A percentile compares a stretch with the other conserved stretches of the same genome.
phyloP scores from a whole-genome alignment of 2,888 invertebrate species.

The Ceriagrion tenellum region DNA sequence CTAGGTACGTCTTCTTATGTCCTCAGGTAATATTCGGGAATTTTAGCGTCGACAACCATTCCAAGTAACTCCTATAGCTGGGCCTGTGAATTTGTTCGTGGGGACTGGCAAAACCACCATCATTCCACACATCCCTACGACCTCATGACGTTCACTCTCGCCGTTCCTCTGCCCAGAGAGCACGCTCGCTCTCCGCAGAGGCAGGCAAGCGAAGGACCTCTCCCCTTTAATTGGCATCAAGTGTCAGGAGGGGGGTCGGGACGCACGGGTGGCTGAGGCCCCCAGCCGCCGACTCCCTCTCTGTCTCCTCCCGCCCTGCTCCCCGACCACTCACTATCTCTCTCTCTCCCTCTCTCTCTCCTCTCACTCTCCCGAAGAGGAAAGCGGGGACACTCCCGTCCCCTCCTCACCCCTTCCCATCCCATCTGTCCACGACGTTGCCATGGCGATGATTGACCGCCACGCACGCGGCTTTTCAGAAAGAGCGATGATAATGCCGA shows the following conservation, averaged over 20 bases:
- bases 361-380: neutral
- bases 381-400: too few relatives aligned
- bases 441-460: slow-evolving; percentile 24
- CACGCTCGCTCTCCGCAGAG: neutral
- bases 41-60: too few relatives aligned
- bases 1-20: too few relatives aligned
- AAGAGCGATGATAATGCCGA: neutral
- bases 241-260: neutral
- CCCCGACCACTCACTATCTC: neutral
- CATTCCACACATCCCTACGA: neutral
- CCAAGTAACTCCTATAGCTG: too few relatives aligned
- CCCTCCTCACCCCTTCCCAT: neutral
- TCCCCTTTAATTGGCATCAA: slow-evolving; percentile 65
- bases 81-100: too few relatives aligned
- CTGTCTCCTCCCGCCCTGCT: too few relatives aligned
- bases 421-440: slow-evolving; percentile 9
- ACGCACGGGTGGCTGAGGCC: neutral
- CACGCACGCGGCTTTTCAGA: neutral
- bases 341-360: neutral
- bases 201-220: neutral
- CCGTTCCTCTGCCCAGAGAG: neutral
- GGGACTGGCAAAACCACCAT: neutral
- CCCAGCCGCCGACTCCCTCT: neutral
- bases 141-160: neutral
- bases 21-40: too few relatives aligned